Evolutionary conservation across 2,888 invertebrate species (phyloP).

Genomic region (Pharmacophagus antenor): DNA sequence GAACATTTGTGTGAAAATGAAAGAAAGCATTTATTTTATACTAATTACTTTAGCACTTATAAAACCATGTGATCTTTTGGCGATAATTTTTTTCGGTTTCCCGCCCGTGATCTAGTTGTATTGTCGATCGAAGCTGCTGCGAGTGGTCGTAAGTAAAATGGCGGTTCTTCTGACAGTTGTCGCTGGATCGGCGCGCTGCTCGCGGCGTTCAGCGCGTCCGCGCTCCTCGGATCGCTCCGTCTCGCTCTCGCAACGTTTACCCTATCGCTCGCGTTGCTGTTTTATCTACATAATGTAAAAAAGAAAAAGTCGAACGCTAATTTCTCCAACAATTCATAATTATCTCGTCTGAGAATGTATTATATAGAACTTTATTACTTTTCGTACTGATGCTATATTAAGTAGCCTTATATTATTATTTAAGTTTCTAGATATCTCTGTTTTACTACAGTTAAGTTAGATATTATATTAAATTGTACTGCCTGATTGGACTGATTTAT

Average conservation of each 20-base stretch:
- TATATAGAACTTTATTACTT: too few relatives aligned
- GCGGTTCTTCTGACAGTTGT: constrained; percentile 44
- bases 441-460: constrained; percentile 23
- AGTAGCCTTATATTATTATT: too few relatives aligned
- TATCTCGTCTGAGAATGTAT: background rate
- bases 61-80: too few relatives aligned
- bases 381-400: too few relatives aligned
- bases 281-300: constrained; percentile 39
- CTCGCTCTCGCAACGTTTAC: constrained; percentile 64
- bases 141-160: constrained; percentile 24
- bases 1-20: too few relatives aligned
- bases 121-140: background rate
- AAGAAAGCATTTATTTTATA: too few relatives aligned
- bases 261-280: constrained; percentile 57
- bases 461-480: constrained; percentile 36
- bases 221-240: constrained; percentile 62
- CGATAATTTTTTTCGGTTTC: too few relatives aligned
- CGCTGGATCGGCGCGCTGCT: constrained; percentile 55
- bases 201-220: constrained; percentile 58
- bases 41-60: too few relatives aligned
- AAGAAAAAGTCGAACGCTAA: constrained; percentile 32
- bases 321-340: background rate
- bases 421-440: too few relatives aligned
- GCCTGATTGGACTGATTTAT: constrained; percentile 50
- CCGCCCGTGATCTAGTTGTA: too few relatives aligned